Conservation (phyloP, 1,140 invertebrate genomes). For the Metaphire vulgaris region DNA sequence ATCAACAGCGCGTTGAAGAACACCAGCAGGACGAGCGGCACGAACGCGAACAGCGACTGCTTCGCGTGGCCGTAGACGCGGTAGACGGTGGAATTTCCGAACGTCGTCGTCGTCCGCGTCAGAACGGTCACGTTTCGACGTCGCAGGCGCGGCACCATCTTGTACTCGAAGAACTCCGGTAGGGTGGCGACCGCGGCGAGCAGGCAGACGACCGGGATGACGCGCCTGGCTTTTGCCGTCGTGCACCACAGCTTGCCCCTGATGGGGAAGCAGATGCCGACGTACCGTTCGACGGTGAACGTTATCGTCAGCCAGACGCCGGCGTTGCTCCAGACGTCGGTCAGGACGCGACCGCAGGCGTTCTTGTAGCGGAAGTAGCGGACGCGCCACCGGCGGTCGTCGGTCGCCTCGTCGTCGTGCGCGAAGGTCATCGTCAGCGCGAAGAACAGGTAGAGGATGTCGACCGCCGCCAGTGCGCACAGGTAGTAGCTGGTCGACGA, state of each 20-base stretch:
- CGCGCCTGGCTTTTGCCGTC: constrained; percentile 53
- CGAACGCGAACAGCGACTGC: constrained; percentile 61
- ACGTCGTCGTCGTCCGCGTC: constrained; percentile 29
- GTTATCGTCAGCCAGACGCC: constrained; percentile 69
- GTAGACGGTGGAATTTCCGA: constrained; percentile 57
- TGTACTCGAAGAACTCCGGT: constrained; percentile 62
- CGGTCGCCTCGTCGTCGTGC: constrained; percentile 53
- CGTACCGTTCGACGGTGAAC: constrained; percentile 71
- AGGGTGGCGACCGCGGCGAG: constrained; percentile 59
- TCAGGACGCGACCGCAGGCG: constrained; percentile 58
- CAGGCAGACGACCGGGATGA: constrained; percentile 59
- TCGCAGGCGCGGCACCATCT: neutral
- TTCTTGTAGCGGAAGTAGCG: constrained; percentile 5
- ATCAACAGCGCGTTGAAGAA: constrained; percentile 60
- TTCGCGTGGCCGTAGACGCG: constrained; percentile 57
- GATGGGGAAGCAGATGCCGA: constrained; percentile 70
- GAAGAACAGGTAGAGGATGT: constrained; percentile 64
- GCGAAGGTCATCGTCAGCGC: constrained; percentile 60
- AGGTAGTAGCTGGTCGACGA: constrained; percentile 68
- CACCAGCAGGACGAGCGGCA: constrained; percentile 63
- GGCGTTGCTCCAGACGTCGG: constrained; percentile 62
- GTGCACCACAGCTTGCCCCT: constrained; percentile 66
- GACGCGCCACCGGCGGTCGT: no score
- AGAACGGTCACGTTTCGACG: neutral
- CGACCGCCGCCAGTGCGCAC: constrained; percentile 66